These are phyloP conservation scores for Chloroceryle inda DNA, from an alignment of 2,797 vertebrate genomes.

Conservation along the genomic window DNA sequence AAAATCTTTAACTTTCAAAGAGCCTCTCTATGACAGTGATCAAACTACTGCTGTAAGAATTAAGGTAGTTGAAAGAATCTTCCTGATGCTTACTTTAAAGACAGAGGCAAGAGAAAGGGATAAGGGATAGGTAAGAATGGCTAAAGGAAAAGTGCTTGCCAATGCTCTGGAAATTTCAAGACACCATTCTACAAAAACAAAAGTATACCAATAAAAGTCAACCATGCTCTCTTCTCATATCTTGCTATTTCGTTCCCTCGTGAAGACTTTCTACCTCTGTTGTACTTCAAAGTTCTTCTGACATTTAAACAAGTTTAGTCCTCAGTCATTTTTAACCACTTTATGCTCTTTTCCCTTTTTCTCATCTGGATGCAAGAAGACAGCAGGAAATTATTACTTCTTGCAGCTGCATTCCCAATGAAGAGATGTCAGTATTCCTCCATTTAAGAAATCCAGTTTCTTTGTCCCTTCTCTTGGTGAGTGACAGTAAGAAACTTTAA, in stretches of 20 bases:
- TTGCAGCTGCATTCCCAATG: neutral
- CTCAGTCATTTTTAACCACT: neutral
- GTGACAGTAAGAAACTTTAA: neutral
- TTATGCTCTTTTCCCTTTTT: neutral
- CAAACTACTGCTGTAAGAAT: neutral
- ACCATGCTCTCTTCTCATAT: fast-evolving
- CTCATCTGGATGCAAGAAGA: neutral
- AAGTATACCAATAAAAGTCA: neutral
- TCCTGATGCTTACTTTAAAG: neutral
- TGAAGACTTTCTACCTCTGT: neutral
- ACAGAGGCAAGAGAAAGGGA: neutral
- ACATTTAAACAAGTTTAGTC: neutral
- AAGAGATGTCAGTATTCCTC: neutral
- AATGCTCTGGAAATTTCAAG: neutral
- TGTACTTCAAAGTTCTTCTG: neutral
- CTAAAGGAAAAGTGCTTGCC: neutral
- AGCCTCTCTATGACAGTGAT: neutral
- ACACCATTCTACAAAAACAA: neutral
- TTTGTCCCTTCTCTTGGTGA: neutral
- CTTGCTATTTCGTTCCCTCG: neutral
- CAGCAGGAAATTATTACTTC: neutral
- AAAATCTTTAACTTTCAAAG: neutral
- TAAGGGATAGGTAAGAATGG: neutral
- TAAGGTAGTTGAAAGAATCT: neutral
- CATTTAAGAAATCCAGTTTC: neutral